Conservation (phyloP, 2,888 invertebrate species). For the Subacronicta megacephala region DNA sequence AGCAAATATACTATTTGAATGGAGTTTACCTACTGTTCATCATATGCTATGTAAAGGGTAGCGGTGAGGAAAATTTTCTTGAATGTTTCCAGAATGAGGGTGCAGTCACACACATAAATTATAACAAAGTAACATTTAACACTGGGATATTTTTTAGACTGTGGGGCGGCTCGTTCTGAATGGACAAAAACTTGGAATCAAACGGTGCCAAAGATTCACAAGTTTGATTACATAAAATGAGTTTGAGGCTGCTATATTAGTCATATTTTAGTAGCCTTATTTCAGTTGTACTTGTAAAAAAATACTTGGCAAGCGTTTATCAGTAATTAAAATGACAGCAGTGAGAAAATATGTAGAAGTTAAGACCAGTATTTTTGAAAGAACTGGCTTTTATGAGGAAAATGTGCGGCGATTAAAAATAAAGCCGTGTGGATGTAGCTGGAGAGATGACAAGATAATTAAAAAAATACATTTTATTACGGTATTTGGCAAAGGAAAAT, state of each 20-base stretch:
- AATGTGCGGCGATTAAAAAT: conserved; percentile 29
- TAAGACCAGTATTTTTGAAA: conserved; percentile 27
- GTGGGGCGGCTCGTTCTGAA: conserved; percentile 18
- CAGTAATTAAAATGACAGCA: conserved; percentile 46
- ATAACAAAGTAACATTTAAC: conserved; percentile 46
- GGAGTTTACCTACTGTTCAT: conserved; percentile 14
- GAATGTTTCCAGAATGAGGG: conserved; percentile 65
- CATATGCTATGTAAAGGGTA: background rate
- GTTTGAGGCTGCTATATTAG: conserved; percentile 17
- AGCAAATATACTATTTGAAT: no score
- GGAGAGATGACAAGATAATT: conserved; percentile 29
- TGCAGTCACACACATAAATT: conserved; percentile 63
- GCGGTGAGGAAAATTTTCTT: conserved; percentile 55
- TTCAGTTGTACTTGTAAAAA: conserved; percentile 31
- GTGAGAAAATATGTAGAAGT: conserved; percentile 43
- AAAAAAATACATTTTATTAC: conserved; percentile 13
- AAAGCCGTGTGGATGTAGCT: conserved; percentile 23
- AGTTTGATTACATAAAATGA: conserved; percentile 41
- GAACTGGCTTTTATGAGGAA: conserved; percentile 11
- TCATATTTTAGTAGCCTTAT: conserved; percentile 38
- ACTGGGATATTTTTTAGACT: conserved; percentile 12
- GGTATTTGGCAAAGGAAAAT: no score
- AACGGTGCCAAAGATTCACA: conserved; percentile 40
- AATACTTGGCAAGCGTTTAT: conserved; percentile 36
- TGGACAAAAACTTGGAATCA: conserved; percentile 34